Conservation (phyloP, 1,140 invertebrate genomes). For the Radopholus similis region DNA sequence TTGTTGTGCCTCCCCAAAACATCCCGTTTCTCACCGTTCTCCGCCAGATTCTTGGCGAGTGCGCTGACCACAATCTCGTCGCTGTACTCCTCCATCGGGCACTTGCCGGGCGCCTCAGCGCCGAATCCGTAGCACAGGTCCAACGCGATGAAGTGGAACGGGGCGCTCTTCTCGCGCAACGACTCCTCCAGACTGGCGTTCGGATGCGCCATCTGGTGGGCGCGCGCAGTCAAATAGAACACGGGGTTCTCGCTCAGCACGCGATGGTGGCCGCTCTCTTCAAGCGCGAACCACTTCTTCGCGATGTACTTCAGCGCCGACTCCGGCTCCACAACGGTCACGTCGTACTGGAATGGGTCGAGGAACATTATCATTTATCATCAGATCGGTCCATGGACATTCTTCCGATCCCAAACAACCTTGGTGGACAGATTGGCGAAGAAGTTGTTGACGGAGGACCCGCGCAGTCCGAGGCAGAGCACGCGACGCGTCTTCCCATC, state of each 20-base stretch:
- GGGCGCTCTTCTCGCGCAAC: not conserved
- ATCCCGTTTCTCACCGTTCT: constrained; percentile 14
- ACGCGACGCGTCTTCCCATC: constrained; percentile 10
- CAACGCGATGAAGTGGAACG: constrained; percentile 4
- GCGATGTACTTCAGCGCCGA: constrained; percentile 3
- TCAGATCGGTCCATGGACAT: not conserved
- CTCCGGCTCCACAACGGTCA: constrained; percentile 5
- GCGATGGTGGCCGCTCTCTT: constrained; percentile 1
- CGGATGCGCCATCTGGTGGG: not conserved
- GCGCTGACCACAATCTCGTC: constrained; percentile 1
- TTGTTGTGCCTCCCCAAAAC: no score
- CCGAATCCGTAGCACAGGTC: constrained; percentile 10
- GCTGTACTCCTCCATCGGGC: not conserved
- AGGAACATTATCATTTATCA: not conserved
- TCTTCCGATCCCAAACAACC: not conserved
- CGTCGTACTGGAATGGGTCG: constrained; percentile 10
- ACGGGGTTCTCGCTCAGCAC: constrained; percentile 11
- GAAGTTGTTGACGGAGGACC: constrained; percentile 9
- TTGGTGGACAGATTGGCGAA: constrained; percentile 14
- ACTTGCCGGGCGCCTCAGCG: not conserved
- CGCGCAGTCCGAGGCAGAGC: constrained; percentile 9
- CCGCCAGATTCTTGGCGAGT: not conserved
- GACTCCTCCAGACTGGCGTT: not conserved
- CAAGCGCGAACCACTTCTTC: constrained; percentile 12
- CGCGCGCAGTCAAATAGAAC: constrained; percentile 4